Conservation (phyloP, 2,113 vertebrate species). For the Corynorhinus townsendii region DNA sequence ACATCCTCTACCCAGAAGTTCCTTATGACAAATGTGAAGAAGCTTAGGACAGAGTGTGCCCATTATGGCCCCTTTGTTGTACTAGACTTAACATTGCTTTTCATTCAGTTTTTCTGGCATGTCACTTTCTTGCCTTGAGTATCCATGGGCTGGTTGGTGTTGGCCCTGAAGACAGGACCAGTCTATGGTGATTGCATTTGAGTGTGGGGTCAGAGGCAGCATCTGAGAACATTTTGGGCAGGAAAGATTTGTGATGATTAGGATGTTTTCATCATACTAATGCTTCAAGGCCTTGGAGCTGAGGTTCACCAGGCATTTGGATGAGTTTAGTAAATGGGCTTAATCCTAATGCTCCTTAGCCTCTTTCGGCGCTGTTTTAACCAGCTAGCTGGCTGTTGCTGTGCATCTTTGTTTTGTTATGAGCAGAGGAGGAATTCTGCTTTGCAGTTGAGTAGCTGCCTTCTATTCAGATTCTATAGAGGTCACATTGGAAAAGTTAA, state of each 20-base stretch:
- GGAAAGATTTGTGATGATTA: background rate
- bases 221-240: background rate
- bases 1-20: background rate
- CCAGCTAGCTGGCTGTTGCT: background rate
- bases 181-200: background rate
- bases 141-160: background rate
- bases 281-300: conserved; percentile 13
- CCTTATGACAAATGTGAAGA: background rate
- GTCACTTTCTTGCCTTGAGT: background rate
- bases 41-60: conserved; percentile 40
- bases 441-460: conserved; percentile 28
- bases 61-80: background rate
- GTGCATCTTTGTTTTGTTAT: conserved; percentile 40
- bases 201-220: background rate
- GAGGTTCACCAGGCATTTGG: background rate
- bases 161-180: background rate
- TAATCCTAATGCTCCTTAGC: background rate
- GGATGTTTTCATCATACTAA: conserved; percentile 10
- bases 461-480: conserved; percentile 31
- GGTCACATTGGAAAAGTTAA: conserved; percentile 13
- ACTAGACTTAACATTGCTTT: background rate
- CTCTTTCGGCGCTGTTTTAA: background rate
- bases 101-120: background rate
- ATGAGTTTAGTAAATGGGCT: background rate
- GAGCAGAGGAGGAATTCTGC: conserved; percentile 35